Percentiles rank a stretch among this genome's conserved stretches.
phyloP scores from a whole-genome alignment of 2,113 vertebrate genomes.

The Nothoprocta perdicaria region DNA sequence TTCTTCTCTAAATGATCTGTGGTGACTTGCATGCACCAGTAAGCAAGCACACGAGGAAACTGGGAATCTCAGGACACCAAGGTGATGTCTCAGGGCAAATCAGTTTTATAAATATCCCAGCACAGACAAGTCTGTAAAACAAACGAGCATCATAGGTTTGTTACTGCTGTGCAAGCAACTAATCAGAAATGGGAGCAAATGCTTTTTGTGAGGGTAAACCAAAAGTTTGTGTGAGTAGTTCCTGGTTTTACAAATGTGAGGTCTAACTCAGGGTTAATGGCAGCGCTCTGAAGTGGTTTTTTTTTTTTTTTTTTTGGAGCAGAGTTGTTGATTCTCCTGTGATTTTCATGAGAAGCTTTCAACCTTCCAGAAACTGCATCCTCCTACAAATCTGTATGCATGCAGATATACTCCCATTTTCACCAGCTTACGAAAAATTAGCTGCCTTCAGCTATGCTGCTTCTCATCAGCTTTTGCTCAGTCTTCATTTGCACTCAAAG shows the following conservation, averaged over 20 bases:
- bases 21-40: not conserved
- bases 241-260: not conserved
- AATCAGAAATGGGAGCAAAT: not conserved
- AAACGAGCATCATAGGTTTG: accelerated
- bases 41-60: not conserved
- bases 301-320: not conserved
- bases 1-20: not conserved
- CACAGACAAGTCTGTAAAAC: not conserved
- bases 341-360: not conserved
- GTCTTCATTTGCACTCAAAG: not conserved
- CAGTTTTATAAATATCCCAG: not conserved
- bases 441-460: not conserved
- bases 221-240: not conserved
- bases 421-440: not conserved
- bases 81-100: not conserved
- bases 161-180: not conserved
- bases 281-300: not conserved
- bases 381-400: not conserved
- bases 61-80: not conserved
- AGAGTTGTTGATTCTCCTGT: not conserved
- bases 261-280: not conserved
- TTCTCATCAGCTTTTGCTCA: not conserved
- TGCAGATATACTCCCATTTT: not conserved
- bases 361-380: not conserved
- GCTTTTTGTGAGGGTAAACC: not conserved